Evolutionary conservation across 2,113 vertebrate genomes (phyloP).

Genomic region (Furnarius figulus): DNA sequence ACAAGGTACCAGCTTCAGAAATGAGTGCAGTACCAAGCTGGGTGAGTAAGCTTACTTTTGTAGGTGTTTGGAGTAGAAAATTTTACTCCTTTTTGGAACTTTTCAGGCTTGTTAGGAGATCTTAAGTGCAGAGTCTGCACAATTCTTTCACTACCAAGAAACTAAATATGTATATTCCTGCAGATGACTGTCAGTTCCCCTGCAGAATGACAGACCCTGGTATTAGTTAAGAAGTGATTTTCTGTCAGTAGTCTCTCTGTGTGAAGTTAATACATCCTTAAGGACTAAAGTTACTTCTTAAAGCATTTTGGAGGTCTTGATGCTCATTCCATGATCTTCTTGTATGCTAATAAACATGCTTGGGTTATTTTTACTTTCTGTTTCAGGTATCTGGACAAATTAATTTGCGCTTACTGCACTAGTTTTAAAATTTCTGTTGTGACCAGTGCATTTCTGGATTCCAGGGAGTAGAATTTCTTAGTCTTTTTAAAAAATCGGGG

Average conservation of each 20-base stretch:
- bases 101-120: not conserved
- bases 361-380: not conserved
- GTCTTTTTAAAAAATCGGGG: fast-evolving
- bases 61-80: not conserved
- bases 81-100: not conserved
- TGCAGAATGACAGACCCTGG: fast-evolving
- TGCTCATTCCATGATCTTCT: not conserved
- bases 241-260: not conserved
- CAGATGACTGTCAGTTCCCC: not conserved
- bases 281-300: not conserved
- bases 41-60: not conserved
- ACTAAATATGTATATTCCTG: fast-evolving
- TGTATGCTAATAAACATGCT: not conserved
- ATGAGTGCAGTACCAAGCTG: not conserved
- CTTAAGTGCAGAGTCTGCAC: fast-evolving
- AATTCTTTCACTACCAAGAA: not conserved
- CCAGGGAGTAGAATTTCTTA: not conserved
- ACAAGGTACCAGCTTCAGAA: not conserved
- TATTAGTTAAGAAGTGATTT: not conserved
- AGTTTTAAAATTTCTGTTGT: not conserved
- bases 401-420: not conserved
- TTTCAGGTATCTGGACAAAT: not conserved
- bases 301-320: not conserved
- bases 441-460: not conserved
- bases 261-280: not conserved